A percentile compares a stretch with the other conserved stretches of the same genome.
Conservation (phyloP, 2,113 vertebrate species). For the Tiliqua scincoides region DNA sequence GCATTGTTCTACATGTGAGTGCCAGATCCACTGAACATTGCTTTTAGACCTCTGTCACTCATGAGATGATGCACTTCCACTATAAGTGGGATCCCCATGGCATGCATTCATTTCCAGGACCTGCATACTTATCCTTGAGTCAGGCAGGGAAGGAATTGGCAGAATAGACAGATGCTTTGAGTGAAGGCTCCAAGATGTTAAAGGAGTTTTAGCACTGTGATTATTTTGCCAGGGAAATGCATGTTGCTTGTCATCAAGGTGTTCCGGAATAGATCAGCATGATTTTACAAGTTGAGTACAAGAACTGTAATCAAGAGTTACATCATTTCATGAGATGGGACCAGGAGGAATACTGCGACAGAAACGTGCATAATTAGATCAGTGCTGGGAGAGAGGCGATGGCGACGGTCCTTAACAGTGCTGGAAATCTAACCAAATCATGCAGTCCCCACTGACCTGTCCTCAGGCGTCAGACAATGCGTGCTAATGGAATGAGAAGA, state of each 20-base stretch:
- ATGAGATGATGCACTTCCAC: conserved; percentile 49
- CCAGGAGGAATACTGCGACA: conserved; percentile 68
- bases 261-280: conserved; percentile 60
- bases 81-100: conserved; percentile 49
- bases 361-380: conserved; percentile 71
- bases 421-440: conserved; percentile 58
- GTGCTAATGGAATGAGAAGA: conserved; percentile 22
- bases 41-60: conserved; percentile 61
- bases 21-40: conserved; percentile 69
- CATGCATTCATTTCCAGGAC: conserved; percentile 47
- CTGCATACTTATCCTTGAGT: conserved; percentile 47
- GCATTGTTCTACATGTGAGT: conserved; percentile 47
- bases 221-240: conserved; percentile 71
- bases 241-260: conserved; percentile 74
- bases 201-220: conserved; percentile 55
- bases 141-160: conserved; percentile 56
- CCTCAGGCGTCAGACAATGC: conserved; percentile 56
- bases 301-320: conserved; percentile 72
- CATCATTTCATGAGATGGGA: conserved; percentile 68
- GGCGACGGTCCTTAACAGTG: conserved; percentile 50
- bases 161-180: conserved; percentile 65
- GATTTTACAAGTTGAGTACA: conserved; percentile 64
- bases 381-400: conserved; percentile 49
- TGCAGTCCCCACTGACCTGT: conserved; percentile 44
- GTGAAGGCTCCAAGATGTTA: conserved; percentile 51